Base-by-base conservation (phyloP, 1,140 invertebrate genomes). In the Anagrus nilaparvatae region DNA sequence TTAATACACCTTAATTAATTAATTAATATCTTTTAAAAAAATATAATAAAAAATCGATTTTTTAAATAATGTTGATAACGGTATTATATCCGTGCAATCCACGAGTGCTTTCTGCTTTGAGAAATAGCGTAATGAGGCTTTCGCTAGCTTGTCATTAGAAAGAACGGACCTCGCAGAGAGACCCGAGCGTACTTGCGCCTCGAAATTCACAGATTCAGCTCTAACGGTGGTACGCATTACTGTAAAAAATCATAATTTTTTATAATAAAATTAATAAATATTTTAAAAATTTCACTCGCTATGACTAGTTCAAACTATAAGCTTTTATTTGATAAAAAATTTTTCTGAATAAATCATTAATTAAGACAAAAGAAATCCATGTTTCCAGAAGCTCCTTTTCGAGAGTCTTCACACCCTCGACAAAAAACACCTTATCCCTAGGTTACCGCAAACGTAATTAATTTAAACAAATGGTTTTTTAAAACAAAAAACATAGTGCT, bases 81-180 rank as follows among this genome's bases (percentile, higher is more conserved):
- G 8, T n/a, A 23, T 23, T 13, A 10, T 19, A 5, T 16, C 20
- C 8, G n/a, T 27, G 12, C 13, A 7, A n/a, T 17, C 4, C 19
- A 14, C 13, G n/a, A 14, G 13, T 3, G 16, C 9, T 17, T 2
- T 14, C 13, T 20, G 24, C 16, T 29, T 2, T 13, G 23, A 14
- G 40, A n/a, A 30, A 13, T 25, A 3, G 39, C 10, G 18, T 23
- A 32, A 20, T 13, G 30, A 32, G 21, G 14, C 30, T 13, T 19
- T 5, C 28, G 29, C 30, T 23, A n/a, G 17, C 25, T 5, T 17
- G 45, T 47, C 24, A 50, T 46, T 40, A 8, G 0, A 18, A 44
- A 54, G 52, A 50, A 41, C 52, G 52, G 40, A 50, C 50, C 44
- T 46, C 47, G 52, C 8, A 50, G 52, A 54, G 47, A 47, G 48